These are phyloP conservation scores for Dasypus novemcinctus DNA, from an alignment of 2,113 vertebrate genomes.

Conservation along the genomic window DNA sequence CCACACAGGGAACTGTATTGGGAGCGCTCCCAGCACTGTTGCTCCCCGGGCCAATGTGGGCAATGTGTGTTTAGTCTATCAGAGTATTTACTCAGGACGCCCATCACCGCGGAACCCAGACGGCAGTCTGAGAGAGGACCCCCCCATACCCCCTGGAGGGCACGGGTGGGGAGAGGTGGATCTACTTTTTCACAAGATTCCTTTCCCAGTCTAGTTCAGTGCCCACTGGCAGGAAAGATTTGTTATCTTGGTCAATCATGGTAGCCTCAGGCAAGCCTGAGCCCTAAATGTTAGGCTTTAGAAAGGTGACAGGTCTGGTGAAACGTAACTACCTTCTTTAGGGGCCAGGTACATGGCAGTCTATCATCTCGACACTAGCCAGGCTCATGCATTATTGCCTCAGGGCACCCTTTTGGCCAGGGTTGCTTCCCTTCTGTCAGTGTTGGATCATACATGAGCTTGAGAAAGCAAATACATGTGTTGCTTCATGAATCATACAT, in stretches of 20 bases:
- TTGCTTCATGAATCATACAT: not conserved
- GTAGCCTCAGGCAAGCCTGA: not conserved
- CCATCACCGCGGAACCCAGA: slow-evolving; percentile 67
- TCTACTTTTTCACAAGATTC: slow-evolving; percentile 49
- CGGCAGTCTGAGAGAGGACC: slow-evolving; percentile 59
- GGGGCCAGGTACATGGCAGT: not conserved
- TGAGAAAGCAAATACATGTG: not conserved
- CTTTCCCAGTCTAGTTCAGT: slow-evolving; percentile 44
- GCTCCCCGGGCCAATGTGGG: slow-evolving; percentile 26
- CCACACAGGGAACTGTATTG: slow-evolving; percentile 56
- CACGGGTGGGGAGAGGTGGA: not conserved
- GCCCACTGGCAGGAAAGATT: not conserved
- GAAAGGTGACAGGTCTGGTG: not conserved
- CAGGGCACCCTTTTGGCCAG: not conserved
- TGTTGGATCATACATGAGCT: not conserved
- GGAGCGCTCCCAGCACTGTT: slow-evolving; percentile 65
- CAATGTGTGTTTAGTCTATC: slow-evolving; percentile 76
- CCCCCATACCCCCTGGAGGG: slow-evolving; percentile 17
- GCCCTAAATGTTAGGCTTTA: not conserved
- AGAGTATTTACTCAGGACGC: slow-evolving; percentile 73
- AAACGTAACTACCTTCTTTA: not conserved
- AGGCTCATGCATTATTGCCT: not conserved
- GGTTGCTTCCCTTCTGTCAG: not conserved
- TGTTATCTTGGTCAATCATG: not conserved
- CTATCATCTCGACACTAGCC: not conserved